Evolutionary conservation across 2,113 vertebrate genomes (phyloP), one percentile per base, ranked within the genome.

Genomic region (Hymenochirus boettgeri): DNA sequence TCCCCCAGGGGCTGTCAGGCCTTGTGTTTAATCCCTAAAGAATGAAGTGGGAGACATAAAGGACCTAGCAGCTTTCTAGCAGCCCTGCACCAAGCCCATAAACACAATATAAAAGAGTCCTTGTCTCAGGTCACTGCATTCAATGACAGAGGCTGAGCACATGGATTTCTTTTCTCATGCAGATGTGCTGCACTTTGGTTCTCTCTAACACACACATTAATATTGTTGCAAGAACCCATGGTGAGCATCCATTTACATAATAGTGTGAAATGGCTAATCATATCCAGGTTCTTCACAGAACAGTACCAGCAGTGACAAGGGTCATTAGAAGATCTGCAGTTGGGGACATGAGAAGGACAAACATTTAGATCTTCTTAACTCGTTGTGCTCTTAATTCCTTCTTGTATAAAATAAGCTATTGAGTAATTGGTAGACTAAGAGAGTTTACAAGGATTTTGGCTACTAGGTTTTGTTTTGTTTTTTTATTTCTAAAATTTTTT

Each of bases 131-230:
- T 72, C 56, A 65, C 33, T 50, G 58, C 19, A n/a, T 53, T 70
- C 71, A 72, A 72, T 67, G 65, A 62, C 55, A 2, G 55, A 63
- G 70, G 57, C 26, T 33, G 50, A 7, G 66, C 54, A 37, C 61
- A 66, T 53, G 70, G 60, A 71, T 61, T n/a, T 45, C 70, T 55
- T 75, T 75, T 72, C 31, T 72, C 62, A 72, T 75, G 66, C 29
- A 75, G 62, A 75, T 75, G 21, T 7, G 12, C 33, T 22, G 62
- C 70, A 54, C 45, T 53, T 42, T 71, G 61, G 50, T 57, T 29
- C 17, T 17, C 42, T 71, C 26, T 45, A 64, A 31, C 69, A 24
- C 52, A 27, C 57, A 47, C 66, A 61, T 65, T 48, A 57, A 65
- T 65, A 65, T 65, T 55, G 15, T 19, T 45, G 54, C 63, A 33